Conservation (phyloP, 2,888 invertebrate genomes). For the Caradrina clavipalpis region DNA sequence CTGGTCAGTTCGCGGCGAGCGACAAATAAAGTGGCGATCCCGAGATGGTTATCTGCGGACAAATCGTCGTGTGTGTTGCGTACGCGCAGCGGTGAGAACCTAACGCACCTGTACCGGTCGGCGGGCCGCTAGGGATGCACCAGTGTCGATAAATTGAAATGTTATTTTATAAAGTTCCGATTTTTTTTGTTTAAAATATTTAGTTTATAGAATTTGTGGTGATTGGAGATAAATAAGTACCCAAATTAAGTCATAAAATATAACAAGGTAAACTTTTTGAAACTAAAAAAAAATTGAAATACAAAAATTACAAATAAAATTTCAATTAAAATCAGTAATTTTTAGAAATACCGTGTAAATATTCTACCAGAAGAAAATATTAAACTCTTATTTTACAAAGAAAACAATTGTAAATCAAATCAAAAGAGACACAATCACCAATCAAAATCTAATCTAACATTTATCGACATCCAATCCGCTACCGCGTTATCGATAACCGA, state of each 20-base stretch:
- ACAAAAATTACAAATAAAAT: too few species aligned
- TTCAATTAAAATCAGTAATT: too few species aligned
- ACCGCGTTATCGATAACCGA: constrained; percentile 48
- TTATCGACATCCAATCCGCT: constrained; percentile 46
- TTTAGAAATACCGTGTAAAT: too few species aligned
- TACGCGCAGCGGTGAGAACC: constrained; percentile 83
- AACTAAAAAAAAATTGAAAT: not conserved
- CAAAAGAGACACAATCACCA: constrained; percentile 9
- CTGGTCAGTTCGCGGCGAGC: constrained; percentile 62
- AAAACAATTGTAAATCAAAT: constrained; percentile 8
- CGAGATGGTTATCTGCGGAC: constrained; percentile 80
- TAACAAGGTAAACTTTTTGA: too few species aligned
- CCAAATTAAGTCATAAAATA: not conserved
- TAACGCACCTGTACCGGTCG: constrained; percentile 88
- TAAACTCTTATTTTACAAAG: not conserved
- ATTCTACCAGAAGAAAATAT: constrained; percentile 1
- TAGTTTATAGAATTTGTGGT: not conserved
- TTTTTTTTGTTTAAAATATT: not conserved
- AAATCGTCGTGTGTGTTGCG: constrained; percentile 80
- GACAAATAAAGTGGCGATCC: constrained; percentile 79
- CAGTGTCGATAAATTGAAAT: constrained; percentile 45
- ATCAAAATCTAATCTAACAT: constrained; percentile 36
- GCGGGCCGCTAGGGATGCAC: constrained; percentile 76
- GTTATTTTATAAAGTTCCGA: not conserved
- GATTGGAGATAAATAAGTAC: not conserved